Evolutionary conservation across 2,113 vertebrate genomes (phyloP).

Genomic region (Neodon shergylaensis): DNA sequence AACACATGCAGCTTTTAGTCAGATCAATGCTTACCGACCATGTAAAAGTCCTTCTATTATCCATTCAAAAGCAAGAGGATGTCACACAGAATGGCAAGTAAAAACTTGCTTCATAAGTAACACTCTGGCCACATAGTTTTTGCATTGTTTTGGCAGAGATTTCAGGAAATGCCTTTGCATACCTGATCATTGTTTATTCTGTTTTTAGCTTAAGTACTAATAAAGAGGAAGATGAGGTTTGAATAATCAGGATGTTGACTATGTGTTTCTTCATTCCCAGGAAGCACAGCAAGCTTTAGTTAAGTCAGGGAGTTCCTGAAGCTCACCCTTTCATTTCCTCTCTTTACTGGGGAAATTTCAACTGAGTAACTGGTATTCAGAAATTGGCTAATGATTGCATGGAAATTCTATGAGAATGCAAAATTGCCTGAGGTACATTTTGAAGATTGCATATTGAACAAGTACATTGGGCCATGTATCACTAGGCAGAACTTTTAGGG

Average conservation of each 20-base stretch:
- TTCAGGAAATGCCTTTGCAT: background rate
- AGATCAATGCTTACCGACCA: conserved; percentile 1
- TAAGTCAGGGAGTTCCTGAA: background rate
- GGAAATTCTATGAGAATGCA: background rate
- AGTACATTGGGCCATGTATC: background rate
- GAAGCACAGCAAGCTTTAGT: background rate
- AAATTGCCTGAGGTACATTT: background rate
- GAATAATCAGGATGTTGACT: conserved; percentile 17
- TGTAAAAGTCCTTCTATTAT: background rate
- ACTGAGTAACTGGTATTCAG: background rate
- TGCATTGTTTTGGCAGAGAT: background rate
- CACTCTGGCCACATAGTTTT: background rate
- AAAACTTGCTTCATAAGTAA: background rate
- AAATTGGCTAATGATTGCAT: background rate
- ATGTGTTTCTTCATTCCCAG: conserved; percentile 1
- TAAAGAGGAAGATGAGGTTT: background rate
- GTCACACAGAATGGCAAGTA: background rate
- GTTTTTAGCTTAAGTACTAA: background rate
- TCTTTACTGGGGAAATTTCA: background rate
- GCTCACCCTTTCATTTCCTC: background rate
- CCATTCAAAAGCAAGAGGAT: background rate
- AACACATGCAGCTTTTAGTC: conserved; percentile 80
- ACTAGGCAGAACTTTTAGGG: conserved; percentile 3
- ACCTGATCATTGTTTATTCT: background rate
- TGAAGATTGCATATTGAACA: background rate